Conservation (phyloP, 2,797 vertebrate genomes). For the Crenichthys baileyi region DNA sequence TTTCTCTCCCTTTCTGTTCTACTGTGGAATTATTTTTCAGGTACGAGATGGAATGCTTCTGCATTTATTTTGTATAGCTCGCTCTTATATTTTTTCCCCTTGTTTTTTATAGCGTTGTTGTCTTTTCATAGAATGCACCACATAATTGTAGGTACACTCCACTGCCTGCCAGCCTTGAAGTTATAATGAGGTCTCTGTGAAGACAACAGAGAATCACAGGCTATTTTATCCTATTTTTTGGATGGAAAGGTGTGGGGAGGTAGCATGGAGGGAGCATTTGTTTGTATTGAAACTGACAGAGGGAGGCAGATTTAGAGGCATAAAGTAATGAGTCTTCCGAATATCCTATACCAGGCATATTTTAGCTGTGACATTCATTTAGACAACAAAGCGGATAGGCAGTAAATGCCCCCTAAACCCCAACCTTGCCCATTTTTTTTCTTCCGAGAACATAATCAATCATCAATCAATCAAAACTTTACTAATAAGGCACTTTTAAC, state of each 20-base stretch:
- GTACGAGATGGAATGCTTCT: conserved; percentile 64
- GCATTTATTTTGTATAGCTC: conserved; percentile 75
- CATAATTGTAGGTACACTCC: conserved; percentile 78
- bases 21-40: conserved; percentile 63
- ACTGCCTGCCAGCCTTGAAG: conserved; percentile 78
- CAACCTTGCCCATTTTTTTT: conserved; percentile 14
- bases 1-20: conserved; percentile 53
- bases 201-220: conserved; percentile 73
- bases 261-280: conserved; percentile 58
- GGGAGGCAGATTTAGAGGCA: conserved; percentile 70
- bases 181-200: conserved; percentile 82
- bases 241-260: conserved; percentile 52
- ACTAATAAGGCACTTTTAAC: too few relatives aligned
- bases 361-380: conserved; percentile 76
- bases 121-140: conserved; percentile 66
- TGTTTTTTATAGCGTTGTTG: conserved; percentile 54
- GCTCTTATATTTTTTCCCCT: conserved; percentile 50
- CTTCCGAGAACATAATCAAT: conserved; percentile 45
- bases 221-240: conserved; percentile 76
- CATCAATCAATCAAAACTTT: too few relatives aligned
- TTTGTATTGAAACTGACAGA: conserved; percentile 79
- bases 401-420: conserved; percentile 45
- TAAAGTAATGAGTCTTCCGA: conserved; percentile 73
- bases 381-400: conserved; percentile 70
- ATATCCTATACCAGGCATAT: conserved; percentile 74